Conservation (phyloP, 2,888 invertebrate genomes). For the Lacanobia wlatinum region DNA sequence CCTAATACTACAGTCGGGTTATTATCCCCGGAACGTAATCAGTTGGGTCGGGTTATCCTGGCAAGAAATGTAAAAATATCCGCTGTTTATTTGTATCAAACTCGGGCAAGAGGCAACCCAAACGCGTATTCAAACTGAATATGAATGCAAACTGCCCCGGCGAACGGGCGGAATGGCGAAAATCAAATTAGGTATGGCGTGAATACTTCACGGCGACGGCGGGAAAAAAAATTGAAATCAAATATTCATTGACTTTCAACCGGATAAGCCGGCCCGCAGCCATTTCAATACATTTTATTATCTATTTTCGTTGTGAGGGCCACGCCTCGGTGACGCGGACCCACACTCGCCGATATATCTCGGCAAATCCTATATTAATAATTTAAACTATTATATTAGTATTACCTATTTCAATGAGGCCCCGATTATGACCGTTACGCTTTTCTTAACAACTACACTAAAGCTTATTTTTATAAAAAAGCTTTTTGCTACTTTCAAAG, state of each 20-base stretch:
- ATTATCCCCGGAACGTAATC: slow-evolving; percentile 89
- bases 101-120: slow-evolving; percentile 88
- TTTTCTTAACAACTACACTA: slow-evolving; percentile 11
- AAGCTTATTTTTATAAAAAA: slow-evolving; percentile 9
- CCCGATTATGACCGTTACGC: slow-evolving; percentile 19
- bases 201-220: slow-evolving; percentile 90
- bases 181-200: slow-evolving; percentile 91
- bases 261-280: slow-evolving; percentile 90
- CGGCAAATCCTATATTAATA: slow-evolving; percentile 56
- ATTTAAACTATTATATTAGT: slow-evolving; percentile 57
- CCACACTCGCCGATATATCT: slow-evolving; percentile 53
- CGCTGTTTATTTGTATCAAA: slow-evolving; percentile 91
- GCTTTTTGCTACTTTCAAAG: slow-evolving; percentile 36
- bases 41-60: slow-evolving; percentile 88
- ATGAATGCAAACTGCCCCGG: slow-evolving; percentile 90
- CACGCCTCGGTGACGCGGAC: slow-evolving; percentile 71
- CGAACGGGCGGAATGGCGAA: slow-evolving; percentile 89
- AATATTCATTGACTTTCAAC: slow-evolving; percentile 91
- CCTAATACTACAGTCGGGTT: slow-evolving; percentile 81
- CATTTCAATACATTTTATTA: slow-evolving; percentile 91
- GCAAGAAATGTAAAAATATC: slow-evolving; percentile 90
- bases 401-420: slow-evolving; percentile 47
- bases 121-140: slow-evolving; percentile 90
- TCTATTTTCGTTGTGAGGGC: slow-evolving; percentile 86
- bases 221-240: slow-evolving; percentile 91